Evolutionary conservation across 30 jellyfish, hydroid and myxozoan species (phyloP), one percentile per base, ranked within the genome.

Genomic region (Hydra vulgaris): DNA sequence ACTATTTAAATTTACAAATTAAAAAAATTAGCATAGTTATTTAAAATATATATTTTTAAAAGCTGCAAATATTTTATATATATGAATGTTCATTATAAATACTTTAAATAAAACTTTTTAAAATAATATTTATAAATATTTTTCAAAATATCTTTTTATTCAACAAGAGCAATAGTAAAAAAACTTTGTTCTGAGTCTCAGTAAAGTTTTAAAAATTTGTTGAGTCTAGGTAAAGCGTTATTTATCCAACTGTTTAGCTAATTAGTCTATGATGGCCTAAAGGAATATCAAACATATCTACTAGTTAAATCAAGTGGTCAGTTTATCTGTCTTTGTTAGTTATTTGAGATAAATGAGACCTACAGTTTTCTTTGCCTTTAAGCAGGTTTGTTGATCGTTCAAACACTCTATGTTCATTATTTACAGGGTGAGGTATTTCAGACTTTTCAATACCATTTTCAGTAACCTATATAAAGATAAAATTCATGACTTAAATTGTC

Each of bases 361-460:
- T 3, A 12, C 12, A 3, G 61, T 40, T 40, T 40, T 40, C 61
- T 40, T 40, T 40, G 5, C 8, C 61, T 40, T 40, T 40, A 40
- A 12, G 61, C 12, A 3, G 61, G n/a, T n/a, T 61, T 22, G 17
- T 71, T 25, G 83, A 75, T 75, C 83, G 53, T 75, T 75, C 71
- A 54, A 75, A 66, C 21, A 75, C 83, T 21, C 56, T 75, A 75
- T 75, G 83, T 7, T 75, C 83, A 15, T 40, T 73, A 23, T 40
- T 0, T 54, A 54, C 53, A 7, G 97, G 95, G 66, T 94, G 78
- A 7, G 97, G 97, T 19, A 90, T 90, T 54, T 95, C 97, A 18
- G 97, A 90, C 54, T 90, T 90, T 68, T 90, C 97, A 53, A 90
- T 87, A 24, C 92, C 97, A 71, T 90, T 90, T 17, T 85, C 95